Evolutionary conservation across 1,140 invertebrate species (phyloP).

Genomic region (Grapholita molesta): DNA sequence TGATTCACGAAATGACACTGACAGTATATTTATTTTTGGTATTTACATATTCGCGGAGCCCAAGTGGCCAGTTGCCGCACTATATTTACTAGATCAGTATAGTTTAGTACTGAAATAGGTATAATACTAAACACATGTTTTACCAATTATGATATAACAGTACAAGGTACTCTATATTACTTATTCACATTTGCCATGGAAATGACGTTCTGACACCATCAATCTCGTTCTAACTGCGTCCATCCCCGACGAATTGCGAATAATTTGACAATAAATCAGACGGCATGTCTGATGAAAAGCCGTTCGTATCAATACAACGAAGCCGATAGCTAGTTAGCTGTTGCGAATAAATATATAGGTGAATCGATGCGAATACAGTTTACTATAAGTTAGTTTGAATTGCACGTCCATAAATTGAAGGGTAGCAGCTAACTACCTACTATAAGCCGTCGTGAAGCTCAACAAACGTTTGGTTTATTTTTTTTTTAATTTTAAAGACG

Average conservation of each 20-base stretch:
- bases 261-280: slow-evolving; percentile 14
- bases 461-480: too few relatives aligned
- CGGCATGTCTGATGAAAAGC: neutral
- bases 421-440: too few relatives aligned
- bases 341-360: neutral
- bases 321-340: neutral
- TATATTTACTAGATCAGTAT: too few relatives aligned
- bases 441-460: too few relatives aligned
- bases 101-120: too few relatives aligned
- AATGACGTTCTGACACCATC: slow-evolving; percentile 7
- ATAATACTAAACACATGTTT: neutral
- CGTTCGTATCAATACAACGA: neutral
- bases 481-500: too few relatives aligned
- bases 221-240: slow-evolving; percentile 7
- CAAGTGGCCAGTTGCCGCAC: too few relatives aligned
- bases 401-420: neutral
- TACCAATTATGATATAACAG: neutral
- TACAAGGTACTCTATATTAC: neutral
- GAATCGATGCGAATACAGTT: neutral
- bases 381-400: neutral
- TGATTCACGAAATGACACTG: too few relatives aligned
- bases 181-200: neutral
- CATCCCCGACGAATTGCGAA: slow-evolving; percentile 11
- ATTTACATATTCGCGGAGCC: too few relatives aligned
- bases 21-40: too few relatives aligned